Base-by-base conservation (phyloP, 2,113 vertebrate species). In the Actinemys pallida region DNA sequence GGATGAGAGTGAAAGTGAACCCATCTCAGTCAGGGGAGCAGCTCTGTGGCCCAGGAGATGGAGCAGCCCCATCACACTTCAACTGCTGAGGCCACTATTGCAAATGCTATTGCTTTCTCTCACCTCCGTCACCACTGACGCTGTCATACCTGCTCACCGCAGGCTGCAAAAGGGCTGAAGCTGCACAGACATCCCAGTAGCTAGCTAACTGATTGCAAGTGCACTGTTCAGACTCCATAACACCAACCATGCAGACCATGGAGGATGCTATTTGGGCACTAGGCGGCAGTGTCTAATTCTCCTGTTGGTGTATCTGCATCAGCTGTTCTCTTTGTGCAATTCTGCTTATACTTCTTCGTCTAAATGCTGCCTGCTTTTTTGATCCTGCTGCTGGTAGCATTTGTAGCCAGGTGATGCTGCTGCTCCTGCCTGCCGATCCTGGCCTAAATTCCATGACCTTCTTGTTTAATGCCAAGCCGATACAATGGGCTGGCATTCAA, bases 401-500 rank as follows among this genome's bases (percentile, higher is more conserved):
- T n/a, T 57, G 56, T 83, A 53, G 75, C 81, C 81, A 20, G 83
- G 72, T 54, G 86, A 92, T 80, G 83, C 56, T 65, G 72, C 56
- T 10, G 50, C 50, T 92, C 81, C 83, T 84, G 81, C 45, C 39
- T 76, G 39, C 39, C 5, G 53, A 86, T 62, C 86, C 80, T 10
- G 86, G 88, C 81, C 91, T 92, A 88, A 92, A 88, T 88, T 88
- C 91, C 91, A 92, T 56, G 39, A 81, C 59, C 72, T 11, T 45
- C 20, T 84, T 69, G 72, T 84, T 81, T 79, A 84, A 84, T 88
- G 91, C 81, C 82, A 92, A 88, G 86, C 57, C 65, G 57, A 92
- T 82, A 92, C 83, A 92, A 92, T 45, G 62, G 78, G 22, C 87
- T 84, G 86, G 81, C 86, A 88, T 92, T 88, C 86, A 80, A 56